phyloP scores from a whole-genome alignment of 2,797 vertebrate genomes.

The Masticophis lateralis region DNA sequence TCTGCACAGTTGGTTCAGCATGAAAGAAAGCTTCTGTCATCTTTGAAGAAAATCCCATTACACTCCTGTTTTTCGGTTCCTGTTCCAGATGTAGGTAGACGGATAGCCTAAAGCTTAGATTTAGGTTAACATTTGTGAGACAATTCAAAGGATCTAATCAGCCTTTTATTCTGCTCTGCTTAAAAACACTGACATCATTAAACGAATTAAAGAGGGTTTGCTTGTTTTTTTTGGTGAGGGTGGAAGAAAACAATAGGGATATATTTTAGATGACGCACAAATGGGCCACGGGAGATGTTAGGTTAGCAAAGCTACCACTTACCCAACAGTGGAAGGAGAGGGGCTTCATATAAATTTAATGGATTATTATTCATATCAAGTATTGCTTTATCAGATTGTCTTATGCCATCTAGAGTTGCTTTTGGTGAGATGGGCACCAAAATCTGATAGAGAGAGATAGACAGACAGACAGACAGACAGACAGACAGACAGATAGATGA shows the following conservation, averaged over 20 bases:
- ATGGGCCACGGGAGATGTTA: not conserved
- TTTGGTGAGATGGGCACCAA: not conserved
- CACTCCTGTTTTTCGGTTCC: constrained; percentile 84
- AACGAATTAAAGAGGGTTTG: constrained; percentile 64
- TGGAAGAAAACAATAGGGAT: not conserved
- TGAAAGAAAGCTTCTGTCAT: constrained; percentile 82
- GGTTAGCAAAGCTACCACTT: not conserved
- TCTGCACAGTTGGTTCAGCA: constrained; percentile 80
- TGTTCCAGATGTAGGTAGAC: constrained; percentile 92
- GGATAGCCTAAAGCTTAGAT: constrained; percentile 88
- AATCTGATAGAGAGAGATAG: not conserved
- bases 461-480: no score
- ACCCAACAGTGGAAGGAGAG: not conserved
- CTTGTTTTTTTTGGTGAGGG: constrained; percentile 43
- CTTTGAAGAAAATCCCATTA: constrained; percentile 87
- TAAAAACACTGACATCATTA: constrained; percentile 71
- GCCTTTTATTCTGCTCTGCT: constrained; percentile 78
- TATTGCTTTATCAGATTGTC: not conserved
- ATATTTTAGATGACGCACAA: not conserved
- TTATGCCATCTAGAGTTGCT: not conserved
- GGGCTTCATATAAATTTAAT: not conserved
- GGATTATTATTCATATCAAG: not conserved
- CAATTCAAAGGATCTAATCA: constrained; percentile 82
- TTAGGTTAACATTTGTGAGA: constrained; percentile 89
- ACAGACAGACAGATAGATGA: no score